Evolutionary conservation across 2,797 vertebrate species (phyloP), one percentile per base, ranked within the genome.

Genomic region (Malurus leucopterus): DNA sequence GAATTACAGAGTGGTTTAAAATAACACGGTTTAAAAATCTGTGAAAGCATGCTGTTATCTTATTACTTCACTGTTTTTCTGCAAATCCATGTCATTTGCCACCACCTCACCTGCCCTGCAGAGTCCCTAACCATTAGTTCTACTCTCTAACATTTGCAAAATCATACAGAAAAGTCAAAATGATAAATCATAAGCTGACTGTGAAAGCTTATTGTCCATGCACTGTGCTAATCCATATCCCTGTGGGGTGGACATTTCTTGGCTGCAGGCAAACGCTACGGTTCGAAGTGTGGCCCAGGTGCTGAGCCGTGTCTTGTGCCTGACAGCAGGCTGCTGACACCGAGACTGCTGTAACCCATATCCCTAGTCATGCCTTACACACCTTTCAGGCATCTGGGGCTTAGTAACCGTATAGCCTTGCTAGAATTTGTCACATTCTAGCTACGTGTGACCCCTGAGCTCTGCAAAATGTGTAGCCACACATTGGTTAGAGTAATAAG

Each of bases 381-480:
- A 1, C 11, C 76, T 82, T 59, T 32, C 50, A 63, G 26, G 16
- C 17, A 30, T 59, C 49, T 50, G n/a, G 18, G 12, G 20, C 58
- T 15, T 57, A 61, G 67, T 30, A 68, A 50, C 44, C 47, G 14
- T 21, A 30, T 19, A 47, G 49, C 19, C 44, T 36, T 59, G 30
- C 27, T 46, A 61, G 44, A 59, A 43, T 53, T 79, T 70, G 57
- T 67, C 55, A 70, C 2, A 3, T 44, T 30, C 43, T 7, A 18
- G 54, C 43, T 78, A 16, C 9, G 6, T 21, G 43, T 1, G 1
- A 80, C 19, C 32, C 55, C 16, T 0, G 3, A 76, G 34, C 49
- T 84, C 61, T 64, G 26, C 46, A 38, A 89, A 50, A 36, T 21
- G 16, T 36, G 24, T 43, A 88, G 72, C 34, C 57, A 57, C 22